These are phyloP conservation scores for Entomobrya proxima DNA, from an alignment of 2,888 invertebrate genomes.

Conservation along the genomic window DNA sequence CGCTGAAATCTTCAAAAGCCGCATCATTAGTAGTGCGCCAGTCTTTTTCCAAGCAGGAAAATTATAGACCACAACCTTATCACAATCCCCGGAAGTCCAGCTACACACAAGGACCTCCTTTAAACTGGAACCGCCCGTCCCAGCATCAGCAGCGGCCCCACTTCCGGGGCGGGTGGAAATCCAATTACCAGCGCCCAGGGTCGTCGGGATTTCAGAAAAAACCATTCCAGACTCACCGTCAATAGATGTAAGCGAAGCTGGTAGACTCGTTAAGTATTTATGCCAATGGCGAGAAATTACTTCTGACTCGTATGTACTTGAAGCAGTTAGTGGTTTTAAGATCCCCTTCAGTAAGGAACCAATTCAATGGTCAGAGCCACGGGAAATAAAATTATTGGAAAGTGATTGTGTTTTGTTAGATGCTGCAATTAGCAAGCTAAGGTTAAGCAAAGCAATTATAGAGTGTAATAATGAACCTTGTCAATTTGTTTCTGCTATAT, in stretches of 20 bases:
- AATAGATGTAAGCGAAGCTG: not conserved
- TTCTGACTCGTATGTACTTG: not conserved
- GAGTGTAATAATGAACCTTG: not conserved
- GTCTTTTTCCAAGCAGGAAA: too few relatives aligned
- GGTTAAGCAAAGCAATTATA: not conserved
- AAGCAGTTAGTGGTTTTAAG: constrained; percentile 20
- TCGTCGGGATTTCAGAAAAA: not conserved
- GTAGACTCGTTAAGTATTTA: constrained; percentile 7
- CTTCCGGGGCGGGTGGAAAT: too few relatives aligned
- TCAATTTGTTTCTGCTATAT: constrained; percentile 51
- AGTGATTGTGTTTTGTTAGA: not conserved
- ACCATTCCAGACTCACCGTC: too few relatives aligned
- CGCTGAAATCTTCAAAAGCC: not conserved
- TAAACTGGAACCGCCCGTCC: not conserved
- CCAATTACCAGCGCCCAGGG: not conserved
- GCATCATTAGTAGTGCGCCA: not conserved
- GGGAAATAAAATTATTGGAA: not conserved
- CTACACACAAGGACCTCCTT: not conserved
- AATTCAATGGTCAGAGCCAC: not conserved
- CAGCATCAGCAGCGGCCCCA: too few relatives aligned
- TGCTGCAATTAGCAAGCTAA: not conserved
- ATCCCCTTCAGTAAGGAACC: not conserved
- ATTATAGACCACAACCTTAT: not conserved
- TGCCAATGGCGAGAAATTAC: constrained; percentile 24
- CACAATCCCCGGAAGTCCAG: not conserved